phyloP scores from a whole-genome alignment of 1,140 invertebrate genomes.

The Brachionus calyciflorus region DNA sequence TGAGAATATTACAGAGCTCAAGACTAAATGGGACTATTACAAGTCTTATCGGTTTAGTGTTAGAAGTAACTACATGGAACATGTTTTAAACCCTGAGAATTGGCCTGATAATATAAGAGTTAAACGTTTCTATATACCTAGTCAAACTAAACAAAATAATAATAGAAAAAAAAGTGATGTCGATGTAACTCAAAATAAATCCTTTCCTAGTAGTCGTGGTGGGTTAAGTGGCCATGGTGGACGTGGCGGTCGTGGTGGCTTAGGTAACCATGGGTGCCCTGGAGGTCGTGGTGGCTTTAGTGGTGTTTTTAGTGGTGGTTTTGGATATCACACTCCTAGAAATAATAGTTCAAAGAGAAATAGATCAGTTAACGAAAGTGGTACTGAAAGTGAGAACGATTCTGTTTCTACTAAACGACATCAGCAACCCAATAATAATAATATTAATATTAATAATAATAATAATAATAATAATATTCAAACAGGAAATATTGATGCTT shows the following conservation, averaged over 20 bases:
- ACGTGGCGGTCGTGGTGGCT: not conserved
- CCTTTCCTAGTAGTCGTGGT: not conserved
- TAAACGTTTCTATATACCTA: conserved; percentile 3
- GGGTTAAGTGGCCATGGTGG: not conserved
- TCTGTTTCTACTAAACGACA: not conserved
- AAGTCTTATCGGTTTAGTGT: not conserved
- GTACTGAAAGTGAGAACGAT: not conserved
- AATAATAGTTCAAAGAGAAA: not conserved
- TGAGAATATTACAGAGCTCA: too few relatives aligned
- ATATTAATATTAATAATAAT: too few relatives aligned
- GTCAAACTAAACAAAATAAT: not conserved
- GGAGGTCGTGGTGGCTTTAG: too few relatives aligned
- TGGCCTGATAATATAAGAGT: conserved; percentile 18
- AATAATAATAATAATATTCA: not conserved
- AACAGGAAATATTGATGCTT: not conserved
- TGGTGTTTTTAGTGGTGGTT: too few relatives aligned
- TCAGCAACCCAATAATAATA: too few relatives aligned
- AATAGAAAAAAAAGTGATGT: not conserved
- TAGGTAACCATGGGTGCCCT: too few relatives aligned
- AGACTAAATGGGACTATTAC: too few relatives aligned
- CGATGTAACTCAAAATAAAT: too few relatives aligned
- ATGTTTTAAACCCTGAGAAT: conserved; percentile 20
- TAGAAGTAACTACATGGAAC: conserved; percentile 6
- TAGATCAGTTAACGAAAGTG: too few relatives aligned
- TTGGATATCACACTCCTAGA: not conserved